Conservation (phyloP, 1,140 invertebrate species). For the Ganaspis sp. region DNA sequence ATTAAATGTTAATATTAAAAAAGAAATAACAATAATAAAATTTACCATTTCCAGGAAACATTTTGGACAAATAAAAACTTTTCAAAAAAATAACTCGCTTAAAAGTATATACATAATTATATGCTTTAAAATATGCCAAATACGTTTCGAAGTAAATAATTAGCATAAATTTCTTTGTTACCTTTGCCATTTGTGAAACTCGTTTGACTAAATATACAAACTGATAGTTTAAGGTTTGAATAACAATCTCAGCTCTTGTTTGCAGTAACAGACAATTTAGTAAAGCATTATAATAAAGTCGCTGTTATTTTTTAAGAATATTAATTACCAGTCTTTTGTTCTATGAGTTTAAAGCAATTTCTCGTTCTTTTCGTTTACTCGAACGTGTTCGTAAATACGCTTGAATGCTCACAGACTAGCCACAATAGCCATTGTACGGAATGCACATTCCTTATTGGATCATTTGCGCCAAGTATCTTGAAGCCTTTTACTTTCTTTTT, state of each 20-base stretch:
- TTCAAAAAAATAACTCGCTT: too few species aligned
- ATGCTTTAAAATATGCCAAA: neutral
- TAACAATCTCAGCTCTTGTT: neutral
- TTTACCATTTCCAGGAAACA: too few species aligned
- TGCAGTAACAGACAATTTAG: neutral
- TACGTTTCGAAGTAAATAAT: neutral
- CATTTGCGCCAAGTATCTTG: conserved; percentile 1
- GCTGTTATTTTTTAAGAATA: neutral
- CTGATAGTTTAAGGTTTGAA: too few species aligned
- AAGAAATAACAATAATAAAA: too few species aligned
- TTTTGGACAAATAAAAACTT: too few species aligned
- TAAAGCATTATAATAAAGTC: neutral
- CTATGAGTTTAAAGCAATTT: neutral
- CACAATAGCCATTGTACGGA: conserved; percentile 20
- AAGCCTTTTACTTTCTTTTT: neutral
- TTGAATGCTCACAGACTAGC: conserved; percentile 17
- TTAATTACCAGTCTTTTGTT: conserved; percentile 24
- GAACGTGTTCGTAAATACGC: neutral
- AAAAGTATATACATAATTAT: too few species aligned
- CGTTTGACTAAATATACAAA: too few species aligned
- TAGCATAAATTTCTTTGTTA: too few species aligned
- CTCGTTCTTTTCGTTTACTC: neutral
- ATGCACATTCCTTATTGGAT: conserved; percentile 29
- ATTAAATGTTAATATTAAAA: too few species aligned
- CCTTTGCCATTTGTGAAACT: too few species aligned